Base-by-base conservation (phyloP, 2,888 invertebrate genomes). In the Pristionchus exspectatus region DNA sequence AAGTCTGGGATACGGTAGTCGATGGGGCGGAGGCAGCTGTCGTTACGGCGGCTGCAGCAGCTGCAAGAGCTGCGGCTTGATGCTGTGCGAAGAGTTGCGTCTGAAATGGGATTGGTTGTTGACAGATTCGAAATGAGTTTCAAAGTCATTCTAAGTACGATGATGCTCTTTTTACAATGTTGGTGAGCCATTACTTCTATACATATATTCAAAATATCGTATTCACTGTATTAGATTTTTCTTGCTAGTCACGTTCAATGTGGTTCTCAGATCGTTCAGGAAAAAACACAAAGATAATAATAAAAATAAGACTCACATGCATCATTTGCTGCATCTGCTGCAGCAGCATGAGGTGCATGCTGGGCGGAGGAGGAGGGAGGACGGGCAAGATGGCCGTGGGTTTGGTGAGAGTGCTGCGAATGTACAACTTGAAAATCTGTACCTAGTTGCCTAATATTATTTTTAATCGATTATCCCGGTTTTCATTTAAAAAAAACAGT, bases 261-360 rank as follows among this genome's bases (percentile, higher is more conserved):
- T n/a, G n/a, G n/a, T n/a, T n/a, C n/a, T n/a, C n/a, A n/a, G n/a
- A n/a, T n/a, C 12, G 16, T 14, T 63, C 18, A 63, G 30, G 5
- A 30, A 74, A 12, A 44, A 33, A 44, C 7, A 81, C 30, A 72
- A 30, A 72, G 21, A 21, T 2, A 63, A 63, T 21, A n/a, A 2
- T 18, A n/a, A n/a, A 9, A 30, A 72, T 2, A 72, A 66, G 10
- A 74, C 74, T 74, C 4, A 74, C 74, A 74, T 74, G 74, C 74
- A 74, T 74, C 74, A 74, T 74, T 24, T 74, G 74, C 74, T 74
- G 74, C 74, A 74, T 74, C 27, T 74, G 74, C 74, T 74, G 74
- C 74, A 74, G 74, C 21, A 74, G 38, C 38, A 74, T 33, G 18
- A 74, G 38, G n/a, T 74, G 74, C 74, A 74, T 74, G 74, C 27